These are phyloP conservation scores for Anhinga anhinga DNA, from an alignment of 2,113 vertebrate species.

Conservation along the genomic window DNA sequence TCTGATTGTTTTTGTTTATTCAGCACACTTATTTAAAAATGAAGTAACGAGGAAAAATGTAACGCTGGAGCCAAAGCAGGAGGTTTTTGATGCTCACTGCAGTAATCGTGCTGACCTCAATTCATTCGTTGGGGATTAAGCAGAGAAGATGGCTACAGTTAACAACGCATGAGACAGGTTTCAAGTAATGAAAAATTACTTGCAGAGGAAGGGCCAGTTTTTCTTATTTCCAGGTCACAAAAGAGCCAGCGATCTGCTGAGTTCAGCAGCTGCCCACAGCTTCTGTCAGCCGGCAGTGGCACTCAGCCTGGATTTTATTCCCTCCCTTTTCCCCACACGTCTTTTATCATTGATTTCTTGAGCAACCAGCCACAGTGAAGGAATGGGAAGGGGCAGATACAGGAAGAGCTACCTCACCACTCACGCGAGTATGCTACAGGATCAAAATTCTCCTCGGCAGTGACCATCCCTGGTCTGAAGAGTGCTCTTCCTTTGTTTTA, in stretches of 20 bases:
- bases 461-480: neutral
- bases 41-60: neutral
- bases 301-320: neutral
- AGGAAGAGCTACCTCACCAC: neutral
- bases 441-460: neutral
- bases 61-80: neutral
- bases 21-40: neutral
- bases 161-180: neutral
- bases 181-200: neutral
- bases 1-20: neutral
- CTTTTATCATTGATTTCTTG: neutral
- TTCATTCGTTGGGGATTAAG: neutral
- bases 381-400: neutral
- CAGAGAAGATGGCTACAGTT: neutral
- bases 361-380: neutral
- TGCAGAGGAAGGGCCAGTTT: neutral
- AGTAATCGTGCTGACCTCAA: neutral
- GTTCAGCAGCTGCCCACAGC: neutral
- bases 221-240: neutral
- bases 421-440: neutral
- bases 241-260: neutral
- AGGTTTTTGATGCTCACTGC: neutral
- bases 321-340: neutral
- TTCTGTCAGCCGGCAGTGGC: neutral
- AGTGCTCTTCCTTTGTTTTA: neutral